These are phyloP conservation scores for Gobius niger DNA, from an alignment of 2,113 vertebrate genomes.

Conservation along the genomic window DNA sequence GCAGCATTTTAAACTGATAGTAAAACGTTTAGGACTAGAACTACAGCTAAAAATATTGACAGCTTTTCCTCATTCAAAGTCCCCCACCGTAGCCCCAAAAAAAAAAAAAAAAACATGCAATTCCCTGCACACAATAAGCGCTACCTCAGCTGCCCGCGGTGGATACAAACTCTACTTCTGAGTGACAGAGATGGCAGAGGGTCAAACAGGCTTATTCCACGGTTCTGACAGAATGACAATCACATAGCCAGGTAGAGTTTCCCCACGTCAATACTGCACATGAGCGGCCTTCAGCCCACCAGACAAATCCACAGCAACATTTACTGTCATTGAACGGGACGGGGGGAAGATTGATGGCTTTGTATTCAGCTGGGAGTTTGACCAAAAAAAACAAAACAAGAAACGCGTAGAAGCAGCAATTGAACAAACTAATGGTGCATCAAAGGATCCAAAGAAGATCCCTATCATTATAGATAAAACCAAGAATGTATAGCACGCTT, in stretches of 20 bases:
- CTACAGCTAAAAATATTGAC: background rate
- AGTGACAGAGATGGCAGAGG: slow-evolving; percentile 42
- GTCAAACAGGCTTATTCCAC: slow-evolving; percentile 31
- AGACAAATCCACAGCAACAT: slow-evolving; percentile 11
- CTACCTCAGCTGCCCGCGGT: slow-evolving; percentile 7
- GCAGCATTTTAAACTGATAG: no score
- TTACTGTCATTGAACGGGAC: slow-evolving; percentile 3
- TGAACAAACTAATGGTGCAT: no score
- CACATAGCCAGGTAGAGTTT: slow-evolving; percentile 37
- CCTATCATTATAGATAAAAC: no score
- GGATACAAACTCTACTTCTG: slow-evolving; percentile 15
- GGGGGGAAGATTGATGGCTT: slow-evolving; percentile 21
- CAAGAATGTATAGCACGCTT: no score
- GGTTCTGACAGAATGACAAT: slow-evolving; percentile 31
- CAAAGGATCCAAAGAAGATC: no score
- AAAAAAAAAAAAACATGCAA: background rate
- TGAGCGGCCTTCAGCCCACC: slow-evolving; percentile 16
- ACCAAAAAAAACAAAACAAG: background rate
- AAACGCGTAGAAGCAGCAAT: no score
- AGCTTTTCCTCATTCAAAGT: background rate
- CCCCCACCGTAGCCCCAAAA: background rate
- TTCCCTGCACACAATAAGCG: slow-evolving; percentile 1
- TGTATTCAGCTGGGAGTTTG: slow-evolving; percentile 14
- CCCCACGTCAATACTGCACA: slow-evolving; percentile 19
- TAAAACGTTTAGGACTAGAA: no score